Percentiles rank a stretch among this genome's conserved stretches.
Conservation (phyloP, 2,113 vertebrate species). For the Mugil cephalus region DNA sequence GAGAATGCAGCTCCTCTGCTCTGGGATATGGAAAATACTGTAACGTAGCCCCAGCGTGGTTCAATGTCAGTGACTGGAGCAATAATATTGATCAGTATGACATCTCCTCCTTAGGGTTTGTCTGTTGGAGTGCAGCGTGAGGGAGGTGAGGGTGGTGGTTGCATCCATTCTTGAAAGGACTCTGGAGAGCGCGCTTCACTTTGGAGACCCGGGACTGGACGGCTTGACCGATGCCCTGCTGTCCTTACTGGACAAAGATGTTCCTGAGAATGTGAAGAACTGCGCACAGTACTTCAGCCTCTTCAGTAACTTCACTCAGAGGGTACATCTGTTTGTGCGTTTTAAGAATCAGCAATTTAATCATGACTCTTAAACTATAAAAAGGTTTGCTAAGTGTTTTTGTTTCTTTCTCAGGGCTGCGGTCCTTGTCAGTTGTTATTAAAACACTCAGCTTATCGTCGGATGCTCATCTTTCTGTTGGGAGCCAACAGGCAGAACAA, state of each 20-base stretch:
- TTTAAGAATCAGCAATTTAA: background rate
- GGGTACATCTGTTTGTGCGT: slow-evolving; percentile 83
- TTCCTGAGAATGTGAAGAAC: slow-evolving; percentile 98
- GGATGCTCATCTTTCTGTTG: slow-evolving; percentile 95
- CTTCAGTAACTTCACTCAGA: slow-evolving; percentile 97
- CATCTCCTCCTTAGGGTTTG: slow-evolving; percentile 86
- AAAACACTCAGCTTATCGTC: slow-evolving; percentile 91
- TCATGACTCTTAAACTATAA: background rate
- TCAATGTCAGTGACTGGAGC: background rate
- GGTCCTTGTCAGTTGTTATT: slow-evolving; percentile 91
- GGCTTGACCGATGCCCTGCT: slow-evolving; percentile 91
- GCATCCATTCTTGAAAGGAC: slow-evolving; percentile 98
- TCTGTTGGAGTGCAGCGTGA: slow-evolving; percentile 94
- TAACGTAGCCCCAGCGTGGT: background rate
- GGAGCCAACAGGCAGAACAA: slow-evolving; percentile 92
- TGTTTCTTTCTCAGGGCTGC: slow-evolving; percentile 84
- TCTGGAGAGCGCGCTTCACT: slow-evolving; percentile 94
- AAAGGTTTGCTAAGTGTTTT: background rate
- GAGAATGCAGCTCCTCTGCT: no score
- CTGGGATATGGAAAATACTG: no score
- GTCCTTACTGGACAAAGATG: slow-evolving; percentile 95
- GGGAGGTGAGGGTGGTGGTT: slow-evolving; percentile 94
- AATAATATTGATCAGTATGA: background rate
- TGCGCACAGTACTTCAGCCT: slow-evolving; percentile 97
- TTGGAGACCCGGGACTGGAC: slow-evolving; percentile 92